These are phyloP conservation scores for Macropis europaea DNA, from an alignment of 2,888 invertebrate species.

Conservation along the genomic window DNA sequence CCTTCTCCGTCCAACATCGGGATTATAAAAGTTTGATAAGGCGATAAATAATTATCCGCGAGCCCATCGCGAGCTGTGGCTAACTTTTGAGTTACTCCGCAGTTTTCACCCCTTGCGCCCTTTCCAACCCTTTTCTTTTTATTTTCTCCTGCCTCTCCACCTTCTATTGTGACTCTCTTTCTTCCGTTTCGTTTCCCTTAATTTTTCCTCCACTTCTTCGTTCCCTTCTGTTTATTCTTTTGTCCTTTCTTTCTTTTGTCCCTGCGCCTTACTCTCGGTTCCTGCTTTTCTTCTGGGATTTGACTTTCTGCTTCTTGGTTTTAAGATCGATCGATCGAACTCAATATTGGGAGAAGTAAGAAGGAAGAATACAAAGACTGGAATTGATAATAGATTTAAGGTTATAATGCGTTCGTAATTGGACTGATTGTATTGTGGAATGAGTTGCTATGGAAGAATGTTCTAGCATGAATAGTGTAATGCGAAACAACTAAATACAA, in stretches of 20 bases:
- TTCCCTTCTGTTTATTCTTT: not conserved
- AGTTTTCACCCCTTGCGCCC: conserved; percentile 34
- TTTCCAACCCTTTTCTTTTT: conserved; percentile 8
- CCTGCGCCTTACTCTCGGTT: not conserved
- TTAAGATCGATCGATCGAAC: too few species aligned
- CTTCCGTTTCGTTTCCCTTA: not conserved
- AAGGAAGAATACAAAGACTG: too few species aligned
- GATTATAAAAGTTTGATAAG: conserved; percentile 78
- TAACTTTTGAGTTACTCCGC: conserved; percentile 71
- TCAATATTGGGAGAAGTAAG: too few species aligned
- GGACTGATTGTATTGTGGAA: too few species aligned
- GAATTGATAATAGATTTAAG: too few species aligned
- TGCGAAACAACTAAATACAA: too few species aligned
- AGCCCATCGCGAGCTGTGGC: conserved; percentile 60
- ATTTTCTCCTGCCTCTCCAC: not conserved
- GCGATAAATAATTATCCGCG: conserved; percentile 77
- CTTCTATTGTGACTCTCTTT: conserved; percentile 9
- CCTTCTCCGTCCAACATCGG: conserved; percentile 55
- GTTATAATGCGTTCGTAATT: too few species aligned
- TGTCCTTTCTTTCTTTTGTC: not conserved
- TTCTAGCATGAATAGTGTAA: too few species aligned
- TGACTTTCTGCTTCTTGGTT: too few species aligned
- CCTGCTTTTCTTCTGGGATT: too few species aligned
- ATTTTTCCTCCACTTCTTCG: conserved; percentile 3
- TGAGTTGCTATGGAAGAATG: too few species aligned